A percentile compares a stretch with the other conserved stretches of the same genome.
These are phyloP conservation scores for Chrysopa pallens DNA, from an alignment of 1,140 invertebrate genomes.

Conservation along the genomic window DNA sequence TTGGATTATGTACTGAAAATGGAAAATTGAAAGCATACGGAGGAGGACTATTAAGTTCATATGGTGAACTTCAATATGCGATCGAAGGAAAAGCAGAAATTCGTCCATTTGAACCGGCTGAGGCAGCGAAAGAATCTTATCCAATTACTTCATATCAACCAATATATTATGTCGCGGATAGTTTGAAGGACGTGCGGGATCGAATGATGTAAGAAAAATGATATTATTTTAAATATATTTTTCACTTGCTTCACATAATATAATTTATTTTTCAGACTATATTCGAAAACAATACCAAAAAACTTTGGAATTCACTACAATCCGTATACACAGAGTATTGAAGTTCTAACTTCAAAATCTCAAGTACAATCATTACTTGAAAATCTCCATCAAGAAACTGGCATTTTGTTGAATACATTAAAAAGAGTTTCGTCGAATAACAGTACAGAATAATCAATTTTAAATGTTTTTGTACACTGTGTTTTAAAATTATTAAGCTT, in stretches of 20 bases:
- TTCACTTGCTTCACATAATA: neutral
- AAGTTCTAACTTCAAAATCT: conserved; percentile 74
- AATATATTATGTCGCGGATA: conserved; percentile 86
- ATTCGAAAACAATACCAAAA: conserved; percentile 75
- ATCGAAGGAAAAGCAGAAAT: conserved; percentile 73
- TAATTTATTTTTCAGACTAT: conserved; percentile 52
- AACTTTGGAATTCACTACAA: conserved; percentile 92
- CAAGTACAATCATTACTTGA: conserved; percentile 60
- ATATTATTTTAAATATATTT: neutral
- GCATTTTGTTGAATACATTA: conserved; percentile 55
- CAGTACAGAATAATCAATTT: no score
- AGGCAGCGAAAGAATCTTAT: conserved; percentile 75
- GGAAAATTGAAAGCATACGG: conserved; percentile 87
- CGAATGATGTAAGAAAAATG: conserved; percentile 78
- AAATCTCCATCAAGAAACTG: conserved; percentile 61
- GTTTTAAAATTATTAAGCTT: no score
- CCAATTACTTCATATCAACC: conserved; percentile 96
- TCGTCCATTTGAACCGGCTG: conserved; percentile 68
- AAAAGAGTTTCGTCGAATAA: no score
- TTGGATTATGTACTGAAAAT: conserved; percentile 82
- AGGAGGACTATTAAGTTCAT: conserved; percentile 90
- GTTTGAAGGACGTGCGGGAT: conserved; percentile 90
- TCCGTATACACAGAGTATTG: conserved; percentile 85
- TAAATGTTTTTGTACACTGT: no score
- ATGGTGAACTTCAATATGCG: conserved; percentile 89